Evolutionary conservation across 1,140 invertebrate genomes (phyloP).

Genomic region (Nymphalis io): DNA sequence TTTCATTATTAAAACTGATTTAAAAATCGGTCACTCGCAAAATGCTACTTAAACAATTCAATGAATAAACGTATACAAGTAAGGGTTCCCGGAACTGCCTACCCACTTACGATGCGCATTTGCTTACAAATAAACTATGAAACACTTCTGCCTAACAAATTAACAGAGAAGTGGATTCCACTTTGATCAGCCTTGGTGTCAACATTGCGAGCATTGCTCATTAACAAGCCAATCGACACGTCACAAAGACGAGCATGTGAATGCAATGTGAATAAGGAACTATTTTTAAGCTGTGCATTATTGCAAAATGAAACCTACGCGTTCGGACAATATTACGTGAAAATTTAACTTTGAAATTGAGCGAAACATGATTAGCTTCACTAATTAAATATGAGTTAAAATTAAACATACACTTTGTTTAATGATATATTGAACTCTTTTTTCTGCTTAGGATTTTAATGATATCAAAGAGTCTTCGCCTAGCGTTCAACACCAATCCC

Average conservation of each 20-base stretch:
- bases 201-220: constrained; percentile 58
- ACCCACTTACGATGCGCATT: constrained; percentile 30
- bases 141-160: constrained; percentile 49
- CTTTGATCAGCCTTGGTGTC: constrained; percentile 64
- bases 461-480: neutral
- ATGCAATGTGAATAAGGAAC: constrained; percentile 21
- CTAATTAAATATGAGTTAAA: no score
- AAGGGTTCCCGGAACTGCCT: constrained; percentile 33
- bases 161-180: constrained; percentile 38
- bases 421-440: no score
- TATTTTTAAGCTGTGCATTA: constrained; percentile 27
- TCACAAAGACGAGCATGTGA: constrained; percentile 38
- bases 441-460: no score
- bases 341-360: neutral
- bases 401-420: no score
- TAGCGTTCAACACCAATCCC: neutral
- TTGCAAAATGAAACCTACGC: constrained; percentile 8
- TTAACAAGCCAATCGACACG: constrained; percentile 65
- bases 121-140: constrained; percentile 57
- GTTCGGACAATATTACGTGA: neutral
- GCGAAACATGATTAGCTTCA: no score
- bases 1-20: no score
- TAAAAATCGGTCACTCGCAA: neutral
- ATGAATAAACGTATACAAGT: constrained; percentile 3
- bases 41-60: constrained; percentile 14